Conservation (phyloP, 2,113 vertebrate genomes). For the Corapipo altera region DNA sequence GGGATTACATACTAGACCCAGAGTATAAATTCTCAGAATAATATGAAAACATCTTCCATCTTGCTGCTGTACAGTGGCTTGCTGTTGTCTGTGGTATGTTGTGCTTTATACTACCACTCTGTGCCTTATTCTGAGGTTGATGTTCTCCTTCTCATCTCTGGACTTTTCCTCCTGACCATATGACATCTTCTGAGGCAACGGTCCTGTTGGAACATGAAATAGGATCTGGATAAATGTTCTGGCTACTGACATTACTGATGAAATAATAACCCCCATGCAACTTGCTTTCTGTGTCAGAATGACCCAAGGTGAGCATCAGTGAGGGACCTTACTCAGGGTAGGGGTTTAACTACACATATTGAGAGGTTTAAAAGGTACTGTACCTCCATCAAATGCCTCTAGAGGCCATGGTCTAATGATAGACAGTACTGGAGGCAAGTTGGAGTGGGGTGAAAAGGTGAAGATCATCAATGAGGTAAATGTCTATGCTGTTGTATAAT, state of each 20-base stretch:
- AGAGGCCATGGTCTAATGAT: neutral
- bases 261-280: neutral
- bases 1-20: neutral
- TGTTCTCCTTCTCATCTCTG: neutral
- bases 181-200: neutral
- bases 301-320: neutral
- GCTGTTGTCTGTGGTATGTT: rapidly evolving
- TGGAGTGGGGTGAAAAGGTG: neutral
- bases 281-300: neutral
- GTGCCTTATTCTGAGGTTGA: neutral
- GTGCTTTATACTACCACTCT: neutral
- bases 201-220: neutral
- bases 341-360: neutral
- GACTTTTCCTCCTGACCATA: neutral
- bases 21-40: neutral
- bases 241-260: neutral
- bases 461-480: neutral
- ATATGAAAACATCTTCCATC: neutral
- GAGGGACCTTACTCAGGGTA: neutral
- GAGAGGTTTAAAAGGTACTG: neutral
- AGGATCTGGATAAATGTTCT: neutral
- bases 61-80: neutral
- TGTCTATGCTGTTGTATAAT: neutral
- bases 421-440: neutral
- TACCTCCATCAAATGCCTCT: neutral